Evolutionary conservation across 1,140 invertebrate species (phyloP), one percentile per base, ranked within the genome.

Genomic region (Ylistrum balloti): DNA sequence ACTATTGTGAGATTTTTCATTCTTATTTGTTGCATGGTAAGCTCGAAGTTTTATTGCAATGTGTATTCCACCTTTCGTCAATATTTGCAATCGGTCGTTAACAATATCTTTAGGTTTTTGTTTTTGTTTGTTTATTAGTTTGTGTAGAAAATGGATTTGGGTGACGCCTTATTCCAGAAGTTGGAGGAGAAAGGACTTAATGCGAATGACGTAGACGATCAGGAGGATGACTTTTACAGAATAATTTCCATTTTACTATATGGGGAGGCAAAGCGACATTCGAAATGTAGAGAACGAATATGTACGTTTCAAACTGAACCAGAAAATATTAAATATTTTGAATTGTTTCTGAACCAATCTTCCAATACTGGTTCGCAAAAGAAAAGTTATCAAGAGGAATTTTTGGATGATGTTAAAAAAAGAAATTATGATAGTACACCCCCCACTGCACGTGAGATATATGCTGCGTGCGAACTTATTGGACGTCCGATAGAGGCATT

Each of bases 131-230:
- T 20, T 56, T 7, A 56, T 56, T 56, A 11, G 45, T 22, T 28
- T 74, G 3, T 74, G 5, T 17, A n/a, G n/a, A 28, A 28, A 74
- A 74, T 74, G 56, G 56, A 74, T 74, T 74, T 74, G 22, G 56
- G 56, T 74, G 9, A 9, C 5, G 22, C n/a, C 22, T 11, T 74
- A n/a, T 74, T 74, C n/a, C 22, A 28, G 56, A 74, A 74, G 22
- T 74, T 74, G 56, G 56, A 74, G 13, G 56, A 74, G 56, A 74
- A n/a, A 74, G 56, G 56, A n/a, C 56, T 74, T n/a, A n/a, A 74
- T 5, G 56, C 56, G 5, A n/a, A 28, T 0, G 56, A 74, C 56
- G 56, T 74, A 3, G 56, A 74, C 17, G 56, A 74, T 74, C 5
- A 17, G 17, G 56, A 74, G 56, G 56, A 74, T 74, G 56, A 74